phyloP scores from a whole-genome alignment of 2,888 invertebrate species.

The Heliconius erato region DNA sequence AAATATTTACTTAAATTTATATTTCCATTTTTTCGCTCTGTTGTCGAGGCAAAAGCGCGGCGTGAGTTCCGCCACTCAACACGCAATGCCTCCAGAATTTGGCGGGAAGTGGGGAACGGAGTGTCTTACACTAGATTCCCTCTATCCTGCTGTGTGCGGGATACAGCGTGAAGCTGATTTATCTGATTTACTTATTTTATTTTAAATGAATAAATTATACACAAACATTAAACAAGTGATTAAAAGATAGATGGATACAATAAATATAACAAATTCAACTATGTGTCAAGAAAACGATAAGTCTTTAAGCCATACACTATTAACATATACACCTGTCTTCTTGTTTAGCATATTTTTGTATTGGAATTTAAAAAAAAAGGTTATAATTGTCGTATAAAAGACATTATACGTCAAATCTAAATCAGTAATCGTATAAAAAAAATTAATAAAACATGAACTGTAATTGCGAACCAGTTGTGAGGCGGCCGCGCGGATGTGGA shows the following conservation, averaged over 20 bases:
- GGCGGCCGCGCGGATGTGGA: constrained; percentile 57
- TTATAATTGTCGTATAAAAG: constrained; percentile 48
- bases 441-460: constrained; percentile 48
- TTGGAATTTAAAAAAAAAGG: constrained; percentile 31
- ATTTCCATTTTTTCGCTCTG: no score
- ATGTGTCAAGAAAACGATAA: constrained; percentile 39
- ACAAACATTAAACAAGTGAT: constrained; percentile 9
- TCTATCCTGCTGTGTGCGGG: no score
- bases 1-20: no score
- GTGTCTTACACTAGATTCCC: no score
- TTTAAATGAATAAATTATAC: not conserved
- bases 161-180: no score
- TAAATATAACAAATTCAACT: constrained; percentile 25
- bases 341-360: constrained; percentile 50
- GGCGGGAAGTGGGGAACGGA: no score
- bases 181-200: no score
- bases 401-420: constrained; percentile 43
- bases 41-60: no score
- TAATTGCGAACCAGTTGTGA: constrained; percentile 70
- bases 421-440: constrained; percentile 57
- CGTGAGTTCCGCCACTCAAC: no score
- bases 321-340: constrained; percentile 48
- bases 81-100: no score
- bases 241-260: constrained; percentile 2
- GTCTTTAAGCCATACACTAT: constrained; percentile 7